Percentiles rank a stretch among this genome's conserved stretches.
These are phyloP conservation scores for Crenuchus spilurus DNA, from an alignment of 2,797 vertebrate genomes.

Conservation along the genomic window DNA sequence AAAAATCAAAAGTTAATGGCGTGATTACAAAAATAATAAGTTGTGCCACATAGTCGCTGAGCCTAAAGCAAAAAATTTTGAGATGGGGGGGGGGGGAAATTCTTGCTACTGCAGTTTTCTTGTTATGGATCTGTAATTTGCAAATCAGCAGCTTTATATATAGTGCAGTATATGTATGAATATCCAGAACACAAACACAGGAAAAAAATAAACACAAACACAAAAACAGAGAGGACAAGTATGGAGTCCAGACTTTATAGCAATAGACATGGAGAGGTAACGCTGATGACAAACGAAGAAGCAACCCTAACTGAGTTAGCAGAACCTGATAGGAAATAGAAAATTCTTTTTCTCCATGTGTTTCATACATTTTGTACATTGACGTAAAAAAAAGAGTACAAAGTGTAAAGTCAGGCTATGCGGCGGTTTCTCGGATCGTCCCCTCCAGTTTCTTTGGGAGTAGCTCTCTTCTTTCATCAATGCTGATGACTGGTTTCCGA, in stretches of 20 bases:
- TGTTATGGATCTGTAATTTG: slow-evolving; percentile 81
- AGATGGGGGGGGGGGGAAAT: slow-evolving; percentile 51
- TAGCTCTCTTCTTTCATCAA: slow-evolving; percentile 98
- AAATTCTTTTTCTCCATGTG: slow-evolving; percentile 80
- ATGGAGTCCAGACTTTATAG: slow-evolving; percentile 86
- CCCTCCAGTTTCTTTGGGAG: slow-evolving; percentile 99
- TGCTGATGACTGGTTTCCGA: slow-evolving; percentile 96
- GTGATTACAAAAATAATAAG: slow-evolving; percentile 11
- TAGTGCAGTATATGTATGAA: slow-evolving; percentile 82
- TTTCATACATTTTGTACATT: slow-evolving; percentile 84
- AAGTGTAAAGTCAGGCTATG: slow-evolving; percentile 94
- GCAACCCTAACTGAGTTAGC: slow-evolving; percentile 82
- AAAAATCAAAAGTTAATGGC: slow-evolving; percentile 26
- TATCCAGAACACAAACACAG: slow-evolving; percentile 78
- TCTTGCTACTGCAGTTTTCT: slow-evolving; percentile 67
- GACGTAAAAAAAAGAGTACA: slow-evolving; percentile 80
- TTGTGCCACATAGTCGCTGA: slow-evolving; percentile 32
- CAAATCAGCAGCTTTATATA: slow-evolving; percentile 92
- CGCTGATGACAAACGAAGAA: slow-evolving; percentile 86
- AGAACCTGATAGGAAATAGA: slow-evolving; percentile 94
- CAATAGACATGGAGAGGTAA: slow-evolving; percentile 88
- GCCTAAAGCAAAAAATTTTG: slow-evolving; percentile 42
- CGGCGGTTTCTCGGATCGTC: slow-evolving; percentile 98
- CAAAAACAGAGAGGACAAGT: slow-evolving; percentile 78
- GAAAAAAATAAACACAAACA: slow-evolving; percentile 66